phyloP scores from a whole-genome alignment of 2,113 vertebrate genomes.

The Atlantisia rogersi region DNA sequence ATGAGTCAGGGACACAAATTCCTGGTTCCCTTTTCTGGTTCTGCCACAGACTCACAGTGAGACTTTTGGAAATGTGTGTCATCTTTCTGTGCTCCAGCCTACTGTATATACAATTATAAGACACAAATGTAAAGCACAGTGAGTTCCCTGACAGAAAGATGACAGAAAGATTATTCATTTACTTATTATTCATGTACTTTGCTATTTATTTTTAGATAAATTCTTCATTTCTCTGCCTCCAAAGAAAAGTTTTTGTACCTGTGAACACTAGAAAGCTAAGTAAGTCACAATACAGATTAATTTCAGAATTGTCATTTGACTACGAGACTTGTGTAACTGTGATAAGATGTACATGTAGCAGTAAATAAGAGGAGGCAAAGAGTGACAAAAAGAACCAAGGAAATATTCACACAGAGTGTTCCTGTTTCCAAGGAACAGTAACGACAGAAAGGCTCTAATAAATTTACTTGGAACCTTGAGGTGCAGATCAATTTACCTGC shows the following conservation, averaged over 20 bases:
- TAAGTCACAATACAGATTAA: background rate
- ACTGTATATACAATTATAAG: background rate
- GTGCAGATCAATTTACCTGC: background rate
- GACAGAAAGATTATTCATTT: slow-evolving; percentile 7
- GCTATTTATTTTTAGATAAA: slow-evolving; percentile 21
- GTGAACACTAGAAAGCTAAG: background rate
- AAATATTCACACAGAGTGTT: background rate
- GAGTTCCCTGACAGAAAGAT: background rate
- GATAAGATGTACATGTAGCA: background rate
- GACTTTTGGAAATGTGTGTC: background rate
- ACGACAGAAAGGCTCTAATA: background rate
- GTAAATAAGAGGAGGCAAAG: background rate
- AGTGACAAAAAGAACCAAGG: background rate
- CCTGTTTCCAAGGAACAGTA: background rate
- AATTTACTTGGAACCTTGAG: background rate
- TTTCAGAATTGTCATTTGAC: background rate
- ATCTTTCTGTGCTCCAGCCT: background rate
- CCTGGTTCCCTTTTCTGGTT: background rate
- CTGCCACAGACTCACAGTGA: background rate
- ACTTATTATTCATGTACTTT: background rate
- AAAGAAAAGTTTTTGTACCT: background rate
- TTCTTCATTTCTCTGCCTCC: background rate
- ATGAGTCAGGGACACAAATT: background rate
- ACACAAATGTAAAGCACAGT: background rate
- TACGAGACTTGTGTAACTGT: background rate